Evolutionary conservation across 2,113 vertebrate species (phyloP).

Genomic region (Opisthocomus hoazin): DNA sequence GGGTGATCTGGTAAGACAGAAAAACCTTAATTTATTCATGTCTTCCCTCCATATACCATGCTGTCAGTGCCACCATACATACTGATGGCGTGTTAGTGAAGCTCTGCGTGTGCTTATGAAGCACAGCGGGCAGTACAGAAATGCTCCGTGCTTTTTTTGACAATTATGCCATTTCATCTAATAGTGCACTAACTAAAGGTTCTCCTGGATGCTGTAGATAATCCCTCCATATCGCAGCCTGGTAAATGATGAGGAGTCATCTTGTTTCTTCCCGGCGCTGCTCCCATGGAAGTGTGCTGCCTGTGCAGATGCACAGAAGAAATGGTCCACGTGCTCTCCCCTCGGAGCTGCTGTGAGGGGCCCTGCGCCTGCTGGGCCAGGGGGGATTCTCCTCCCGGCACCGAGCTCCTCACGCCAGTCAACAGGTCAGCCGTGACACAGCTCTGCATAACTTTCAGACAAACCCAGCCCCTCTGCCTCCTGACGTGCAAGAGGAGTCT

Average conservation of each 20-base stretch:
- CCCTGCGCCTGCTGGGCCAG: fast-evolving
- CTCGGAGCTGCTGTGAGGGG: neutral
- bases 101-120: neutral
- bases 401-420: neutral
- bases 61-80: neutral
- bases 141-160: neutral
- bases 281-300: neutral
- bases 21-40: neutral
- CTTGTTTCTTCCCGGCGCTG: neutral
- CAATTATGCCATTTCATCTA: neutral
- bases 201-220: neutral
- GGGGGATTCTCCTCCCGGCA: neutral
- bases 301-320: neutral
- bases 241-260: neutral
- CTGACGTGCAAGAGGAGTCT: neutral
- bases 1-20: neutral
- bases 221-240: neutral
- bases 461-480: neutral
- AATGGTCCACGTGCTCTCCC: neutral
- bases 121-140: neutral
- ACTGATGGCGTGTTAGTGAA: neutral
- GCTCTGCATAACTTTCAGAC: neutral
- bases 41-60: neutral
- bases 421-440: neutral
- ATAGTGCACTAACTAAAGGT: neutral